Conservation (phyloP, 2,113 vertebrate species). For the Cercocebus atys region DNA sequence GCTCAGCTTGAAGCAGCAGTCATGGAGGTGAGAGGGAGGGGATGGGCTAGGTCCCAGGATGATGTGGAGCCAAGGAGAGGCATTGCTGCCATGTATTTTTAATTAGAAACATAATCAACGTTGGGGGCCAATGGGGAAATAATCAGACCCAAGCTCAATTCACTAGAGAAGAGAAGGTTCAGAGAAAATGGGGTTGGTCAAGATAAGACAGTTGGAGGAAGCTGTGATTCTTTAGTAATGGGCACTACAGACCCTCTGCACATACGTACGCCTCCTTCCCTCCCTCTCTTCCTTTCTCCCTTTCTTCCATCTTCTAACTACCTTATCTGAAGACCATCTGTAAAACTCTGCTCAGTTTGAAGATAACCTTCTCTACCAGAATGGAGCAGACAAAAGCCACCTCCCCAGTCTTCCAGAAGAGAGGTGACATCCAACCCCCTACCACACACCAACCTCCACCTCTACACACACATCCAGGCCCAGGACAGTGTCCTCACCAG, state of each 20-base stretch:
- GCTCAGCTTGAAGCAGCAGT: rapidly evolving
- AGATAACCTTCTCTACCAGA: neutral
- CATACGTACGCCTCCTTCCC: neutral
- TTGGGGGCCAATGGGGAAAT: neutral
- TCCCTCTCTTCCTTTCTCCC: neutral
- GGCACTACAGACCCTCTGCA: rapidly evolving
- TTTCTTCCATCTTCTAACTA: neutral
- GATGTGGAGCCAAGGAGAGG: neutral
- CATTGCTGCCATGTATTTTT: neutral
- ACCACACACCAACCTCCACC: neutral
- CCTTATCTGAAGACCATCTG: neutral
- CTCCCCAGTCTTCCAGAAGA: neutral
- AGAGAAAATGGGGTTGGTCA: neutral
- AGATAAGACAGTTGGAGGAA: neutral
- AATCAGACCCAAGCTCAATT: neutral
- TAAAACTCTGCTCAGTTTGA: neutral
- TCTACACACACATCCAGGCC: neutral
- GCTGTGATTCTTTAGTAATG: neutral
- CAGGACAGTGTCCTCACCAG: rapidly evolving
- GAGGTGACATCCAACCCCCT: rapidly evolving
- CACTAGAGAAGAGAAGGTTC: neutral
- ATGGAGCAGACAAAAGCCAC: neutral
- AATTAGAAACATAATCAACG: neutral
- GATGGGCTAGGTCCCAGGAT: neutral
- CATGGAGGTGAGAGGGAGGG: too few species aligned